phyloP scores from a whole-genome alignment of 2,113 vertebrate genomes.

The Australoheros scitulus region DNA sequence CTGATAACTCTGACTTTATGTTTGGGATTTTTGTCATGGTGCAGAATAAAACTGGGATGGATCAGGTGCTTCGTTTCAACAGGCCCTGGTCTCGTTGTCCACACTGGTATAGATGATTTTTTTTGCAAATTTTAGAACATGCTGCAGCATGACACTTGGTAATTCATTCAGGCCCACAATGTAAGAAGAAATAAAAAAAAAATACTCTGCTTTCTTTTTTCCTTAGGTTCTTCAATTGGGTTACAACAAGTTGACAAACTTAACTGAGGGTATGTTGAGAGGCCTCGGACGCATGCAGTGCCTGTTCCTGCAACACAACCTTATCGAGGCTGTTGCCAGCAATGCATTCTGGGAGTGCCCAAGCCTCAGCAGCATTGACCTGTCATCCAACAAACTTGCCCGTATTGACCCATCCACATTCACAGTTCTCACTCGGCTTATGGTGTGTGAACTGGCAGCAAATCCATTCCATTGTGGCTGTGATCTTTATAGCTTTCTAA shows the following conservation, averaged over 20 bases:
- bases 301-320: constrained; percentile 97
- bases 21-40: no score
- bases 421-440: constrained; percentile 86
- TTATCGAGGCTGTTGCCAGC: constrained; percentile 92
- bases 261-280: constrained; percentile 96
- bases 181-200: background rate
- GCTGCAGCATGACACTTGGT: background rate
- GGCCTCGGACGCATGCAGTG: constrained; percentile 94
- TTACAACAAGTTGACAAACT: constrained; percentile 95
- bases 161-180: background rate
- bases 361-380: constrained; percentile 94
- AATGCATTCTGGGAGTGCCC: constrained; percentile 95
- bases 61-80: no score
- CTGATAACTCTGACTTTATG: no score
- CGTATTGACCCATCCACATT: constrained; percentile 93
- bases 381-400: constrained; percentile 96
- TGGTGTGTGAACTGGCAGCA: constrained; percentile 95
- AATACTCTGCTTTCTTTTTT: background rate
- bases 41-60: no score
- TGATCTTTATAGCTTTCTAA: constrained; percentile 92
- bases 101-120: no score
- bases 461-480: constrained; percentile 98
- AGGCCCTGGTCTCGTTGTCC: no score
- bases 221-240: constrained; percentile 88
- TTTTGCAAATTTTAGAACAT: background rate